Conservation (phyloP, 2,113 vertebrate species). For the Macquaria australasica region DNA sequence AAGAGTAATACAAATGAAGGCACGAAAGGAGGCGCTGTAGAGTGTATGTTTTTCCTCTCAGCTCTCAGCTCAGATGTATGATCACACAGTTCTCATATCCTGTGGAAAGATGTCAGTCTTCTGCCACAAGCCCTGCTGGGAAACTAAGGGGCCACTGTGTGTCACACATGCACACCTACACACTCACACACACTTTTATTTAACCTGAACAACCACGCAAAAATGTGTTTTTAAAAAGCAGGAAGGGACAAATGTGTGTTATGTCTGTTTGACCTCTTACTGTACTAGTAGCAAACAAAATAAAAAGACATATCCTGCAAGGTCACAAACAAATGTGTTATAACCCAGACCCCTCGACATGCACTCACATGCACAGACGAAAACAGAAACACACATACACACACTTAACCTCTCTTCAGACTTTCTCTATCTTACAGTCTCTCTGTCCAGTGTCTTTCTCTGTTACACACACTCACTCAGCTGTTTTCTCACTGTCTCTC, state of each 20-base stretch:
- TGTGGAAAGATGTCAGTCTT: conserved; percentile 79
- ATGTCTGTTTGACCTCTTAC: conserved; percentile 9
- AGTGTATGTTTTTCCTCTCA: conserved; percentile 57
- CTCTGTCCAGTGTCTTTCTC: conserved; percentile 7
- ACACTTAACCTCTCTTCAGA: not conserved
- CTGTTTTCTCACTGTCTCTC: not conserved
- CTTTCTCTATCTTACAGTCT: not conserved
- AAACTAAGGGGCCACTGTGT: conserved; percentile 65
- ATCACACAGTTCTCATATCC: conserved; percentile 77
- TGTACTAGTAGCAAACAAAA: not conserved
- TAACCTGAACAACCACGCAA: conserved; percentile 19
- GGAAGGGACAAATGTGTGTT: not conserved
- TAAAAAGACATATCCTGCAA: not conserved
- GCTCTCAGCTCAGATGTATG: conserved; percentile 63
- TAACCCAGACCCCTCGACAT: not conserved
- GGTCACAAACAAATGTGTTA: not conserved
- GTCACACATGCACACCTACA: conserved; percentile 31
- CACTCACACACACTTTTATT: conserved; percentile 19
- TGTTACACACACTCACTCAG: conserved; percentile 15
- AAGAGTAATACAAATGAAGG: conserved; percentile 47
- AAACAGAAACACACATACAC: not conserved
- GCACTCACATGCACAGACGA: not conserved
- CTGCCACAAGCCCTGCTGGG: conserved; percentile 72
- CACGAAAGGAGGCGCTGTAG: conserved; percentile 75
- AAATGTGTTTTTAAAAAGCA: conserved; percentile 7